phyloP scores from a whole-genome alignment of 2,113 vertebrate species.

The Misgurnus anguillicaudatus region DNA sequence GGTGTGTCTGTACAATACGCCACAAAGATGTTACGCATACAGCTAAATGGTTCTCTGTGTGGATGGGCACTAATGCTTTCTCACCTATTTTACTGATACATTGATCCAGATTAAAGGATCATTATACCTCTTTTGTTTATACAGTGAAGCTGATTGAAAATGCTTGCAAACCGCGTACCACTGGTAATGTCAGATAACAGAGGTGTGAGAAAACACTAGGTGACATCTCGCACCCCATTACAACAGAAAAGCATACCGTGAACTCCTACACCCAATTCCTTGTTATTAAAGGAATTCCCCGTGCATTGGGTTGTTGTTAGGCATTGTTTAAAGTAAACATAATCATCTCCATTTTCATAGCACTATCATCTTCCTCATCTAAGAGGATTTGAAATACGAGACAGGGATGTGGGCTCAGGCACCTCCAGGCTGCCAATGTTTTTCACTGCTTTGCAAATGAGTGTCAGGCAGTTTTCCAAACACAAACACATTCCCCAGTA shows the following conservation, averaged over 20 bases:
- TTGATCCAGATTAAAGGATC: too few species aligned
- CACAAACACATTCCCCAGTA: constrained; percentile 47
- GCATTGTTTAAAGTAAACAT: constrained; percentile 67
- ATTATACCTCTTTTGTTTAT: neutral
- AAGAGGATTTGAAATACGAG: constrained; percentile 65
- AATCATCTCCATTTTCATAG: constrained; percentile 52
- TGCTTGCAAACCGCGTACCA: neutral
- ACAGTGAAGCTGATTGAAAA: constrained; percentile 5
- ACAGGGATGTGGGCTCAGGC: constrained; percentile 46
- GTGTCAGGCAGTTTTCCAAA: constrained; percentile 50
- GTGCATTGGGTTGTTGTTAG: constrained; percentile 48
- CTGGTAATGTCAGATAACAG: neutral
- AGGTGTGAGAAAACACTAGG: neutral
- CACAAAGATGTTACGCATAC: too few species aligned
- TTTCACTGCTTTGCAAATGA: constrained; percentile 32
- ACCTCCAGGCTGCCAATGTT: constrained; percentile 47
- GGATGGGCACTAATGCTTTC: too few species aligned
- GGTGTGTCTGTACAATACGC: too few species aligned
- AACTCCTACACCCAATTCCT: constrained; percentile 50
- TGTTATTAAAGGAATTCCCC: constrained; percentile 59
- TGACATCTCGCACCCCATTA: neutral
- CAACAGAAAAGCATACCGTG: constrained; percentile 16
- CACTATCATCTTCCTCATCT: constrained; percentile 59
- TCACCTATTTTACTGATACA: too few species aligned
- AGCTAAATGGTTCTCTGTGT: too few species aligned